Percentiles rank a stretch among this genome's conserved stretches.
Evolutionary conservation across 2,888 invertebrate species (phyloP).

Genomic region (Crepidodera aurea): DNA sequence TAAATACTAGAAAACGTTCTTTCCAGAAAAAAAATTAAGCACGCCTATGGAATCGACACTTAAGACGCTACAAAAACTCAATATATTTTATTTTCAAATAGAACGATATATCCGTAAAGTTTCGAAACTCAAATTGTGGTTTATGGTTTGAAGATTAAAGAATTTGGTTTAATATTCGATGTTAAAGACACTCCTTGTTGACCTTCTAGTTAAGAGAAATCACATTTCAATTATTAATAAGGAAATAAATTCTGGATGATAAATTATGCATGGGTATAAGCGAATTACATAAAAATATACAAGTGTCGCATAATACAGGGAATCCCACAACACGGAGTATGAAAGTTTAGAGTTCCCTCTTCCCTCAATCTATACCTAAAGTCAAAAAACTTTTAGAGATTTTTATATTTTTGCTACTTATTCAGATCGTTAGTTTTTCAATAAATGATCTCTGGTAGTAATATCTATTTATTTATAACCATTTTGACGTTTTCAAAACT

Average conservation of each 20-base stretch:
- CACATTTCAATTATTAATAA: conserved; percentile 27
- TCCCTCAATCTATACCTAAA: no score
- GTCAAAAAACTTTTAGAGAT: no score
- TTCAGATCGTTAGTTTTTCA: no score
- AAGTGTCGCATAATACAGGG: not conserved
- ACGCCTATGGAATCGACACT: no score
- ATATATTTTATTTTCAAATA: conserved; percentile 1
- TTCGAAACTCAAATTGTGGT: conserved; percentile 21
- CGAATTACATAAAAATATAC: conserved; percentile 10
- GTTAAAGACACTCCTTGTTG: conserved; percentile 25
- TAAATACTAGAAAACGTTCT: no score
- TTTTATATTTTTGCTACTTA: no score
- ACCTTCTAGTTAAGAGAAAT: conserved; percentile 27
- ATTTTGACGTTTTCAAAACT: no score
- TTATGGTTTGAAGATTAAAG: conserved; percentile 5
- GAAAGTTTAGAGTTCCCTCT: no score
- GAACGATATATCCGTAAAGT: conserved; percentile 7
- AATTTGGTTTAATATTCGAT: conserved; percentile 8
- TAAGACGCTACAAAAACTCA: not conserved
- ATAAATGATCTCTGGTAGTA: no score
- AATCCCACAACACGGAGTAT: no score
- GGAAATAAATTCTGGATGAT: conserved; percentile 20
- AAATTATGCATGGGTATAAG: conserved; percentile 22
- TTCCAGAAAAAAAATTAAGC: no score
- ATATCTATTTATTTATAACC: no score